Percentiles rank a stretch among this genome's conserved stretches.
Conservation (phyloP, 1,140 invertebrate genomes). For the Vanessa atalanta region DNA sequence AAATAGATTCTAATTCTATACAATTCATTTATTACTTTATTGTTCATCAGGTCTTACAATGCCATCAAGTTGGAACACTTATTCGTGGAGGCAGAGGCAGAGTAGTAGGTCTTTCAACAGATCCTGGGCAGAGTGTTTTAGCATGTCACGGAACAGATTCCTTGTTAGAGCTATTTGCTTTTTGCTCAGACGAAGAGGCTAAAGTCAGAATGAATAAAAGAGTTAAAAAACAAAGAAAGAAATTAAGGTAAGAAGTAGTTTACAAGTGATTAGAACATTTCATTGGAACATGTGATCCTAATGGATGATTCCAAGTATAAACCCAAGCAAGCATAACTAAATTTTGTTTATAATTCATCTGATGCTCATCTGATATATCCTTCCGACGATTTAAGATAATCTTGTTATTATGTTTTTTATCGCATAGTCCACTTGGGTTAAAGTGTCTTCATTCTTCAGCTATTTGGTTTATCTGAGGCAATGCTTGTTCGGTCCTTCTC, state of each 20-base stretch:
- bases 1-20: not conserved
- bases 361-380: no score
- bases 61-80: slow-evolving; percentile 88
- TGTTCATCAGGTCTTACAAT: slow-evolving; percentile 83
- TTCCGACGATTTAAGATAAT: no score
- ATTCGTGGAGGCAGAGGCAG: slow-evolving; percentile 88
- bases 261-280: no score
- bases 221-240: slow-evolving; percentile 87
- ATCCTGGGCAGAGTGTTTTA: slow-evolving; percentile 85
- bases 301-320: no score
- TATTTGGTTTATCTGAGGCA: no score
- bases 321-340: no score
- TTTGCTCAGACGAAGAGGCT: slow-evolving; percentile 89
- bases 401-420: no score
- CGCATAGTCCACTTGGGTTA: no score
- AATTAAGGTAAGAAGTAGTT: slow-evolving; percentile 75
- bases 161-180: slow-evolving; percentile 91
- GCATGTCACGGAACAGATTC: slow-evolving; percentile 92
- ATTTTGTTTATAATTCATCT: no score
- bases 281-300: no score
- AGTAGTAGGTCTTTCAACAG: slow-evolving; percentile 84
- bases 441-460: no score
- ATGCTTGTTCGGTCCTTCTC: no score
- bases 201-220: slow-evolving; percentile 86
- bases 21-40: slow-evolving; percentile 7